Evolutionary conservation across 2,113 vertebrate genomes (phyloP).

Genomic region (Cyprinodon tularosa): DNA sequence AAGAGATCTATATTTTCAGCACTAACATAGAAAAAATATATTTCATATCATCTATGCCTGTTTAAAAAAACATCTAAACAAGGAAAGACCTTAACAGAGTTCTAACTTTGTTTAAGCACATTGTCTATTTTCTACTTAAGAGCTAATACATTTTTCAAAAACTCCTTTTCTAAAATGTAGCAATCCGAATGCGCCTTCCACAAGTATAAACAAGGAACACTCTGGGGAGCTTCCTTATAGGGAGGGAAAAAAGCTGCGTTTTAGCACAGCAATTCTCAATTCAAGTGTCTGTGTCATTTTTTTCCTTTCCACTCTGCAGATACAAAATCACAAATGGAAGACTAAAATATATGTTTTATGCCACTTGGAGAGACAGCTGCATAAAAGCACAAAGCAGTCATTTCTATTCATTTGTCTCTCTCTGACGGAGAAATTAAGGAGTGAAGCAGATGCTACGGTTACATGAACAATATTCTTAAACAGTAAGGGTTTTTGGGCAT

Average conservation of each 20-base stretch:
- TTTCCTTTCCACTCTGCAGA: conserved; percentile 41
- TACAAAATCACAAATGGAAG: conserved; percentile 59
- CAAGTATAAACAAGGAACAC: conserved; percentile 69
- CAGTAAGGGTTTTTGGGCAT: conserved; percentile 61
- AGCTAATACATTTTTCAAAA: conserved; percentile 66
- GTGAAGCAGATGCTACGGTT: conserved; percentile 76
- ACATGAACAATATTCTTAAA: conserved; percentile 76
- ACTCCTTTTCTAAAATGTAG: conserved; percentile 64
- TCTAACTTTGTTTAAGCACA: conserved; percentile 4
- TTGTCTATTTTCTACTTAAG: conserved; percentile 68
- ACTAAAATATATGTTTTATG: conserved; percentile 71
- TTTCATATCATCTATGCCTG: conserved; percentile 8
- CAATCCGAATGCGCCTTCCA: conserved; percentile 74
- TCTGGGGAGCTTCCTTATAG: conserved; percentile 59
- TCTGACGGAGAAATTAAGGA: conserved; percentile 72
- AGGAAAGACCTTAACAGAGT: not conserved
- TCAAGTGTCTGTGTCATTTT: conserved; percentile 59
- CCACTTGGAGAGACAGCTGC: conserved; percentile 62
- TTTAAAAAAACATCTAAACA: conserved; percentile 30
- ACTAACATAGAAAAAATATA: conserved; percentile 13
- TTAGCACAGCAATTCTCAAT: conserved; percentile 56
- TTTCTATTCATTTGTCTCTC: conserved; percentile 81
- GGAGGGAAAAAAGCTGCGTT: conserved; percentile 31
- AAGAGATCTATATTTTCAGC: conserved; percentile 2
- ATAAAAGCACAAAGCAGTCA: conserved; percentile 75